These are phyloP conservation scores for Dreissena rostriformis DNA, from an alignment of 1,140 invertebrate genomes.

Conservation along the genomic window DNA sequence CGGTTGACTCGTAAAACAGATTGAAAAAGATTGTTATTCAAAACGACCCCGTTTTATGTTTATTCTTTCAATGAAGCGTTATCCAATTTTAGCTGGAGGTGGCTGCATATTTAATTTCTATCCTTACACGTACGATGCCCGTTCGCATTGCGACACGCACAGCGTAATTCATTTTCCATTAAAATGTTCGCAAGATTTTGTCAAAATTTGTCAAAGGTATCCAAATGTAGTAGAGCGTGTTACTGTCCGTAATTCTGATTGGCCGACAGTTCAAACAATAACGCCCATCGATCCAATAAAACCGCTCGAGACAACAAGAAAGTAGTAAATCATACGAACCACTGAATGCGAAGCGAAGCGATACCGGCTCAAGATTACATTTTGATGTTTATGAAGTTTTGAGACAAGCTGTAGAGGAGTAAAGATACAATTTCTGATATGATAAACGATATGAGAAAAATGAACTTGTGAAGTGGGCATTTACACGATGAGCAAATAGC, in stretches of 20 bases:
- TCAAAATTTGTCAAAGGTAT: not conserved
- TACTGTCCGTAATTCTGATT: conserved; percentile 1
- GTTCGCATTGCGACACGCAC: not conserved
- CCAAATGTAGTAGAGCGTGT: not conserved
- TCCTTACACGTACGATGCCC: not conserved
- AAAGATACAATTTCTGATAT: not conserved
- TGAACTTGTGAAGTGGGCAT: not conserved
- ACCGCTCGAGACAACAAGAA: not conserved
- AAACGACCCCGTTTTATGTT: not conserved
- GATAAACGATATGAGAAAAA: not conserved
- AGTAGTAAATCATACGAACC: not conserved
- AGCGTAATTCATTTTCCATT: not conserved
- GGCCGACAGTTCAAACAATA: not conserved
- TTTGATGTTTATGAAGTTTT: not conserved
- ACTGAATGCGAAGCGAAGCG: conserved; percentile 1
- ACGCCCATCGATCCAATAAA: conserved; percentile 1
- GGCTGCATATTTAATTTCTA: not conserved
- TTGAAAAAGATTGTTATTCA: not conserved
- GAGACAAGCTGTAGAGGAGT: not conserved
- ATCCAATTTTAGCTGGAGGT: not conserved
- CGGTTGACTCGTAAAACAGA: not conserved
- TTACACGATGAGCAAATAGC: not conserved
- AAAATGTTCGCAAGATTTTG: not conserved
- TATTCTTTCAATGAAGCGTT: not conserved
- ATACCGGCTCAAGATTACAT: conserved; percentile 1